Evolutionary conservation across 2,113 vertebrate genomes (phyloP).

Genomic region (Nycticebus coucang): DNA sequence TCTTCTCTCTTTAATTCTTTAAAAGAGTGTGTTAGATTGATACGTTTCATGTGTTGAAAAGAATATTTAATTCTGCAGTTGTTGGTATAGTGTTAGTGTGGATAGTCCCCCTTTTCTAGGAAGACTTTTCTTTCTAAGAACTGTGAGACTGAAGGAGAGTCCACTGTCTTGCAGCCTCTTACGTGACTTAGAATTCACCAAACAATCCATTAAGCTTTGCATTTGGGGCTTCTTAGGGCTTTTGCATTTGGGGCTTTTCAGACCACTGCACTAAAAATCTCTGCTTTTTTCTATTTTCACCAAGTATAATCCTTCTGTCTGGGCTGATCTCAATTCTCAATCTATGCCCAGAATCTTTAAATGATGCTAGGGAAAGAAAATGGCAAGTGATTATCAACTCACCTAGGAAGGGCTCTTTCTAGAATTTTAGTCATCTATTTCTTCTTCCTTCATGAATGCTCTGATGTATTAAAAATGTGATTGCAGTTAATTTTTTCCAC

Average conservation of each 20-base stretch:
- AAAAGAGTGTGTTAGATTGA: neutral
- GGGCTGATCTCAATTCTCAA: neutral
- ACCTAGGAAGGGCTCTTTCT: neutral
- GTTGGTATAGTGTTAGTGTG: neutral
- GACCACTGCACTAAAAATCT: neutral
- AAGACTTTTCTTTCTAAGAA: neutral
- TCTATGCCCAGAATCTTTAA: constrained; percentile 7
- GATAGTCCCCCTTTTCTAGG: neutral
- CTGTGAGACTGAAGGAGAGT: neutral
- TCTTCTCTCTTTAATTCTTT: neutral
- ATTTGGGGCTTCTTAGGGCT: constrained; percentile 51
- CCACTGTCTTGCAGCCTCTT: neutral
- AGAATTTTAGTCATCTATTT: constrained; percentile 44
- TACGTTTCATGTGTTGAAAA: neutral
- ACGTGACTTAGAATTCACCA: constrained; percentile 2
- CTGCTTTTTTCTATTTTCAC: constrained; percentile 37
- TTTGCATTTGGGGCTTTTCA: constrained; percentile 37
- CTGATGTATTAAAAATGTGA: constrained; percentile 42
- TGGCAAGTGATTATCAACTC: neutral
- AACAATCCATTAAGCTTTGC: constrained; percentile 1
- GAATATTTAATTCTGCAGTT: constrained; percentile 18
- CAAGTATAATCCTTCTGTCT: neutral
- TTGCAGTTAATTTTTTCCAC: neutral
- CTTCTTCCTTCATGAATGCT: constrained; percentile 30
- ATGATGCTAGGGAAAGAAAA: neutral